phyloP scores from a whole-genome alignment of 2,797 vertebrate species.

The Gobionotothen gibberifrons region DNA sequence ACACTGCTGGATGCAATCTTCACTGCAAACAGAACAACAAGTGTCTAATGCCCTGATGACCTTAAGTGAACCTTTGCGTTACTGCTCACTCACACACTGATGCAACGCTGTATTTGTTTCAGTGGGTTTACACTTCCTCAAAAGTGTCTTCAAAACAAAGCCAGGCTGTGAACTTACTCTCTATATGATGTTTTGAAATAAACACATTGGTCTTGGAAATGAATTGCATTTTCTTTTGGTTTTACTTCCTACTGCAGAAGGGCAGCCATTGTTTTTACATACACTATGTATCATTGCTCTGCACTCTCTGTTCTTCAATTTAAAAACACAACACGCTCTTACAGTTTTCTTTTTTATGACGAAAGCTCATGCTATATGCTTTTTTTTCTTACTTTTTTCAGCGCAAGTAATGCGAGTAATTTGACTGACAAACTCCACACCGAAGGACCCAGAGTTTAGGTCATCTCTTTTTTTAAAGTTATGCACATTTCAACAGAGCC shows the following conservation, averaged over 20 bases:
- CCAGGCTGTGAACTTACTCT: not conserved
- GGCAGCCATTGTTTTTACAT: not conserved
- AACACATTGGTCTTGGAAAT: too few relatives aligned
- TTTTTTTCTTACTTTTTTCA: not conserved
- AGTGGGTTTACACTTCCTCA: constrained; percentile 26
- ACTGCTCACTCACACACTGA: constrained; percentile 13
- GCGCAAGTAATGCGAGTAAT: not conserved
- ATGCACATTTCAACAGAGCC: too few relatives aligned
- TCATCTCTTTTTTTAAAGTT: too few relatives aligned
- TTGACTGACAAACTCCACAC: not conserved
- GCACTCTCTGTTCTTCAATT: not conserved
- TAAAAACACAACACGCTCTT: not conserved
- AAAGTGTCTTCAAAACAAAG: not conserved
- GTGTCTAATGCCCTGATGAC: constrained; percentile 7
- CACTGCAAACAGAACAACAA: constrained; percentile 32
- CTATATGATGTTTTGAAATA: too few relatives aligned
- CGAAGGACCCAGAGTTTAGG: not conserved
- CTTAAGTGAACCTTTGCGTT: constrained; percentile 15
- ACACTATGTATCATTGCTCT: not conserved
- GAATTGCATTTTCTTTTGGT: too few relatives aligned
- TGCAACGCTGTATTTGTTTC: constrained; percentile 11
- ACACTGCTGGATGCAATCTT: not conserved
- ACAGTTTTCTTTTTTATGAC: not conserved
- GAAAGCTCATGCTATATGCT: not conserved
- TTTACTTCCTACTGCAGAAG: not conserved